These are phyloP conservation scores for Lithophane ornitopus DNA, from an alignment of 2,888 invertebrate species.

Conservation along the genomic window DNA sequence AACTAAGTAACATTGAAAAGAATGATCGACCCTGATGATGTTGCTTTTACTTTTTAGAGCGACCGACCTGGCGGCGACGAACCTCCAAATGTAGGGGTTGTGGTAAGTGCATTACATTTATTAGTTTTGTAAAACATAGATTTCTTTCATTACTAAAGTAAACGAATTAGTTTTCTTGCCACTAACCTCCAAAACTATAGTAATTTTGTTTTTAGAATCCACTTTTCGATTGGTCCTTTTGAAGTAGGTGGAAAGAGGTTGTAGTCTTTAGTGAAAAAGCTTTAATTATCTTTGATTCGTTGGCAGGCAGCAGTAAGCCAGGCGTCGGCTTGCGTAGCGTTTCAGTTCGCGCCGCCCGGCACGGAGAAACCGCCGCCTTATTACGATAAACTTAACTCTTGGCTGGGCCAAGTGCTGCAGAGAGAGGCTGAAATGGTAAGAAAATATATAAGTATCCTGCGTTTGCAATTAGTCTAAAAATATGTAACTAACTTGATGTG, in stretches of 20 bases:
- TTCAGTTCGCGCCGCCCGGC: slow-evolving; percentile 94
- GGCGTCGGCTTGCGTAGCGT: slow-evolving; percentile 96
- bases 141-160: neutral
- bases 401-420: slow-evolving; percentile 97
- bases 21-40: neutral
- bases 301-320: slow-evolving; percentile 81
- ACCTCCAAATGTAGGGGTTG: slow-evolving; percentile 81
- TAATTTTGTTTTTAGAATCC: neutral
- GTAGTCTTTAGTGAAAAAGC: neutral
- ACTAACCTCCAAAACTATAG: neutral
- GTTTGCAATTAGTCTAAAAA: neutral
- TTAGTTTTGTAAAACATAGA: neutral
- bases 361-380: slow-evolving; percentile 92
- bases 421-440: slow-evolving; percentile 94
- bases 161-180: neutral
- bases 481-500: neutral
- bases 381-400: slow-evolving; percentile 96
- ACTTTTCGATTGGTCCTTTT: neutral
- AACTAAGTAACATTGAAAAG: neutral
- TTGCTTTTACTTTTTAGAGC: slow-evolving; percentile 90
- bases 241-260: neutral
- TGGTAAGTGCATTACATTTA: slow-evolving; percentile 76
- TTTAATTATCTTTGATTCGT: neutral
- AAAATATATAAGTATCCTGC: neutral
- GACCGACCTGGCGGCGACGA: slow-evolving; percentile 95